Conservation (phyloP, 2,888 invertebrate species). For the Caenorhabditis uteleia region DNA sequence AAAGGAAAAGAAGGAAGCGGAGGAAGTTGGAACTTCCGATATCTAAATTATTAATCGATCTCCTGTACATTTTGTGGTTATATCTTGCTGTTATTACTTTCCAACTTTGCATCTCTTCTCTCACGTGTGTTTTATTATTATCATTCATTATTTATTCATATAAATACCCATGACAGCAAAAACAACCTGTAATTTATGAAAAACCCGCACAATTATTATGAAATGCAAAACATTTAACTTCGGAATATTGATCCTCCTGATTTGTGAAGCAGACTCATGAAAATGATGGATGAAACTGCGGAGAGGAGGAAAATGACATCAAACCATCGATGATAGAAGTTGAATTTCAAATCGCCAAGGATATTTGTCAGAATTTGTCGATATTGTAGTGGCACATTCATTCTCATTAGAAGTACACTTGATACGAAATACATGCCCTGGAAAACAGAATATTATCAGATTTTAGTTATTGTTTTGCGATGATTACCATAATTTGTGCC, state of each 20-base stretch:
- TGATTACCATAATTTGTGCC: constrained; percentile 89
- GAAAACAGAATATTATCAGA: constrained; percentile 53
- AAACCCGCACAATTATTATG: not conserved
- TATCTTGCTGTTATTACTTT: not conserved
- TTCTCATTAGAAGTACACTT: constrained; percentile 91
- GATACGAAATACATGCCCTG: constrained; percentile 99
- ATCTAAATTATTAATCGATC: not conserved
- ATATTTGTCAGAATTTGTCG: constrained; percentile 78
- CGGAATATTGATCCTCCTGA: constrained; percentile 12
- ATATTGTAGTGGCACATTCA: constrained; percentile 99
- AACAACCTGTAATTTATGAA: not conserved
- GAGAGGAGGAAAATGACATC: constrained; percentile 96
- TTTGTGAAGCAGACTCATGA: constrained; percentile 92
- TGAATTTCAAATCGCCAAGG: constrained; percentile 94
- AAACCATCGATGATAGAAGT: constrained; percentile 99
- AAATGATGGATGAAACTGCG: constrained; percentile 91
- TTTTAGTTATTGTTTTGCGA: not conserved
- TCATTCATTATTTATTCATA: constrained; percentile 3
- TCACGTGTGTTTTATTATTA: constrained; percentile 4
- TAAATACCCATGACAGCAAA: not conserved
- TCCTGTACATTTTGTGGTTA: not conserved
- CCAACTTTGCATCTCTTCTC: not conserved
- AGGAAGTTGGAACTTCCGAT: constrained; percentile 1
- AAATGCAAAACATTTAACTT: constrained; percentile 1
- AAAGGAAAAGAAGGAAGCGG: not conserved